phyloP scores from a whole-genome alignment of 2,888 invertebrate species.

The Choreutis nemorana region DNA sequence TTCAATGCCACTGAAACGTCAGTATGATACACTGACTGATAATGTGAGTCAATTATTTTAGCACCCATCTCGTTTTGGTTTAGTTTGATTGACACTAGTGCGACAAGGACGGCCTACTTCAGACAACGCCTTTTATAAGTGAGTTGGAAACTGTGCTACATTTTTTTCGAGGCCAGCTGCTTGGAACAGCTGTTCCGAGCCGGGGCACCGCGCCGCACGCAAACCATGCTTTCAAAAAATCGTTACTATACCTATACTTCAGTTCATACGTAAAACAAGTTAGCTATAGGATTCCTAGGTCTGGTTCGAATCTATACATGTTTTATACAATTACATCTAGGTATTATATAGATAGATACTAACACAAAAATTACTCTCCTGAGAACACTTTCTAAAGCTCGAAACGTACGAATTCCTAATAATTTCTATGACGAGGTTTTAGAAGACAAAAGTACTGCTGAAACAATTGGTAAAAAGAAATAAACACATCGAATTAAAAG shows the following conservation, averaged over 20 bases:
- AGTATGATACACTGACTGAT: too few species aligned
- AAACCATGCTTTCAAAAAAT: too few species aligned
- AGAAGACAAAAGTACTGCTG: conserved; percentile 7
- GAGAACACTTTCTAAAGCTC: too few species aligned
- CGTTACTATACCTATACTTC: conserved; percentile 4
- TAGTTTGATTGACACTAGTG: conserved; percentile 20
- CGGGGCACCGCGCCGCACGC: background rate
- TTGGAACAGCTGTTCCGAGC: conserved; percentile 51
- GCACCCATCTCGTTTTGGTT: conserved; percentile 23
- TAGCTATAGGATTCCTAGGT: too few species aligned
- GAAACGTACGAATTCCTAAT: conserved; percentile 3
- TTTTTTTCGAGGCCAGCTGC: conserved; percentile 61
- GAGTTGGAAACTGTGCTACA: conserved; percentile 51
- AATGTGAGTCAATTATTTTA: too few species aligned
- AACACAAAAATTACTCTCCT: too few species aligned
- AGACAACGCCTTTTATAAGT: conserved; percentile 31
- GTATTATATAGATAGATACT: too few species aligned
- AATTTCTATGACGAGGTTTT: conserved; percentile 2
- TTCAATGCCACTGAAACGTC: too few species aligned
- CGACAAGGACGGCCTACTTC: conserved; percentile 31
- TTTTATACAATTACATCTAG: too few species aligned
- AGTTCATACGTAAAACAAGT: background rate
- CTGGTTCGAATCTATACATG: too few species aligned
- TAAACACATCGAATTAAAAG: too few species aligned
- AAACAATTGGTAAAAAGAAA: conserved; percentile 22